A percentile compares a stretch with the other conserved stretches of the same genome.
phyloP scores from a whole-genome alignment of 2,888 invertebrate species.

The Trichogramma evanescens region DNA sequence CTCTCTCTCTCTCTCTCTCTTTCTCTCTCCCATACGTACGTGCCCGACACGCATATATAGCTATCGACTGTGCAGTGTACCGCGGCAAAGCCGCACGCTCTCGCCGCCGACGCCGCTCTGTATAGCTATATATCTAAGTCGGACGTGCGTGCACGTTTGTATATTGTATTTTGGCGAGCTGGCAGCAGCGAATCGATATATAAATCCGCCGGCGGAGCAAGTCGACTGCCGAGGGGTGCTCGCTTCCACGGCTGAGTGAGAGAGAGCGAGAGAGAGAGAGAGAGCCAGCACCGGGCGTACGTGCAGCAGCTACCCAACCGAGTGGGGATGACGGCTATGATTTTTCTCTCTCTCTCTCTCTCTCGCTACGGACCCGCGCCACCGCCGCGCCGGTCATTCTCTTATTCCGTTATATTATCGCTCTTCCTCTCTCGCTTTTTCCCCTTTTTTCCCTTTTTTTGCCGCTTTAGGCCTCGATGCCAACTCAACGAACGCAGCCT shows the following conservation, averaged over 20 bases:
- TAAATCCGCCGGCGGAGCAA: background rate
- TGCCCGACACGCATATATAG: too few species aligned
- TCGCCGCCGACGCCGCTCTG: background rate
- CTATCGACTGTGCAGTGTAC: too few species aligned
- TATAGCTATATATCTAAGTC: too few species aligned
- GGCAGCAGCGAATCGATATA: slow-evolving; percentile 15
- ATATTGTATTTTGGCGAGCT: slow-evolving; percentile 11
- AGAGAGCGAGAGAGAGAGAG: background rate
- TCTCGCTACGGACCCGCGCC: too few species aligned
- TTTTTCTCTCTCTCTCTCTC: slow-evolving; percentile 21
- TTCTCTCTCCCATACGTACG: too few species aligned
- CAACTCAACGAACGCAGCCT: too few species aligned
- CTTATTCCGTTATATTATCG: slow-evolving; percentile 3
- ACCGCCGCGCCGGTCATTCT: slow-evolving; percentile 9
- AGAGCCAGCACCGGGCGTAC: slow-evolving; percentile 7
- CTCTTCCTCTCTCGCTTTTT: background rate
- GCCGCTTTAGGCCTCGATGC: too few species aligned
- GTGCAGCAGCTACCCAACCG: slow-evolving; percentile 19
- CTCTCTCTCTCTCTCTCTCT: too few species aligned
- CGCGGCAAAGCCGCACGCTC: background rate
- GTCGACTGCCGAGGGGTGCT: background rate
- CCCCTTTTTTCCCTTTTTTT: background rate
- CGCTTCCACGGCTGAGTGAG: background rate
- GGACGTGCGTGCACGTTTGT: background rate
- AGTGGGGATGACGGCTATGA: slow-evolving; percentile 26